Conservation (phyloP, 2,888 invertebrate genomes). For the Ectobius pallidus region DNA sequence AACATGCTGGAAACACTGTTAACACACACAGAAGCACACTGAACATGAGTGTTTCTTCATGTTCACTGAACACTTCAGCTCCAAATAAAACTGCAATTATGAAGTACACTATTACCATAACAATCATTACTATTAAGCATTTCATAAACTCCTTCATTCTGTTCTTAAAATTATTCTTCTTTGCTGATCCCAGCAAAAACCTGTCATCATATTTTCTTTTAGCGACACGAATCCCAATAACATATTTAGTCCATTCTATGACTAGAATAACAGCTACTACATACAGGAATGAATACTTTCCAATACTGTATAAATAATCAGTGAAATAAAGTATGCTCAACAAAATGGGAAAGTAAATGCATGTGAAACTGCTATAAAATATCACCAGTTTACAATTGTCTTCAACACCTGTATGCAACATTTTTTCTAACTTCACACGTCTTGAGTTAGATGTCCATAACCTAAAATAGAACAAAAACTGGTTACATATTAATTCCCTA, state of each 20-base stretch:
- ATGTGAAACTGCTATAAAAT: conserved; percentile 64
- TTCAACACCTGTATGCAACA: not conserved
- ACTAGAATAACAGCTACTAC: conserved; percentile 53
- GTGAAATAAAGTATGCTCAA: conserved; percentile 49
- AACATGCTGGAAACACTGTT: conserved; percentile 66
- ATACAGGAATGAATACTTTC: conserved; percentile 58
- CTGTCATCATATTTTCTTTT: conserved; percentile 30
- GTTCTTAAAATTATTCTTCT: conserved; percentile 40
- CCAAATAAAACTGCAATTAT: conserved; percentile 69
- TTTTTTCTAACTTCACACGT: not conserved
- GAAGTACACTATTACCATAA: conserved; percentile 62
- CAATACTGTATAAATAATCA: conserved; percentile 62
- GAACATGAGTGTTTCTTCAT: conserved; percentile 72
- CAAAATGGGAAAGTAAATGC: conserved; percentile 66
- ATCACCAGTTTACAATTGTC: conserved; percentile 46
- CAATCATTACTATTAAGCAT: conserved; percentile 56
- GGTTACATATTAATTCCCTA: too few species aligned
- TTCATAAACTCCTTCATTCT: conserved; percentile 60
- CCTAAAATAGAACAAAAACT: not conserved
- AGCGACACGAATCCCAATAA: conserved; percentile 35
- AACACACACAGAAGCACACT: conserved; percentile 65
- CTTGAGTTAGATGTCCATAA: not conserved
- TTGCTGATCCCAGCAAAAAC: not conserved
- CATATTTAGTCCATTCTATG: conserved; percentile 63
- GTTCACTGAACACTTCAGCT: conserved; percentile 66